These are phyloP conservation scores for Heliconius erato DNA, from an alignment of 2,888 invertebrate species.

Conservation along the genomic window DNA sequence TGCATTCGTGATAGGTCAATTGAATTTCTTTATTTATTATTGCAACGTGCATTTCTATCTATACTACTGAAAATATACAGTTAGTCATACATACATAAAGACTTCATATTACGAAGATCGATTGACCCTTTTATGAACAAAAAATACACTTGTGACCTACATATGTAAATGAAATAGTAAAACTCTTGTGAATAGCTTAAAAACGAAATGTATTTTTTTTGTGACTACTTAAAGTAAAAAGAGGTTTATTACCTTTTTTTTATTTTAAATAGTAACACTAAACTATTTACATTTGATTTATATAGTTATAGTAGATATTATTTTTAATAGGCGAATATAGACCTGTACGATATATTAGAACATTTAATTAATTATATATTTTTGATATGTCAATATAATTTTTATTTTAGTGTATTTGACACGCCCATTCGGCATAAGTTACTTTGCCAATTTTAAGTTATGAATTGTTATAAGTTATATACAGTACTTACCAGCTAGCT, in stretches of 20 bases:
- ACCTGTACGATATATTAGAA: neutral
- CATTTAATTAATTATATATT: neutral
- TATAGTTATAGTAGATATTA: no score
- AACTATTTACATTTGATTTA: no score
- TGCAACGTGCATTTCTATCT: neutral
- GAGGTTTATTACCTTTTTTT: neutral
- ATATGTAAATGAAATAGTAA: neutral
- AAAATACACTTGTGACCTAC: neutral
- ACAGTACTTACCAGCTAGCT: conserved; percentile 92
- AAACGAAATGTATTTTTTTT: neutral
- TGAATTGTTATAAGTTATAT: neutral
- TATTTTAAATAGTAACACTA: neutral
- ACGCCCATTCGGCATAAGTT: neutral
- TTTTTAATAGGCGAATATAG: neutral
- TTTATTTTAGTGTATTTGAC: neutral
- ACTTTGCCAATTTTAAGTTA: neutral
- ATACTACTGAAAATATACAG: neutral
- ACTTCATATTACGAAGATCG: neutral
- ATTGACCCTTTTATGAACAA: conserved; percentile 1
- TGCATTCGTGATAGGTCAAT: conserved; percentile 18
- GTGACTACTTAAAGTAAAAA: neutral
- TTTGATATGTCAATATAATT: neutral
- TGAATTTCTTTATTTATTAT: conserved; percentile 4
- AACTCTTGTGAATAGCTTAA: neutral
- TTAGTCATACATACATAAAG: neutral